Base-by-base conservation (phyloP, 53 echinoderm and acorn worm genomes). In the Arbacia lixula region DNA sequence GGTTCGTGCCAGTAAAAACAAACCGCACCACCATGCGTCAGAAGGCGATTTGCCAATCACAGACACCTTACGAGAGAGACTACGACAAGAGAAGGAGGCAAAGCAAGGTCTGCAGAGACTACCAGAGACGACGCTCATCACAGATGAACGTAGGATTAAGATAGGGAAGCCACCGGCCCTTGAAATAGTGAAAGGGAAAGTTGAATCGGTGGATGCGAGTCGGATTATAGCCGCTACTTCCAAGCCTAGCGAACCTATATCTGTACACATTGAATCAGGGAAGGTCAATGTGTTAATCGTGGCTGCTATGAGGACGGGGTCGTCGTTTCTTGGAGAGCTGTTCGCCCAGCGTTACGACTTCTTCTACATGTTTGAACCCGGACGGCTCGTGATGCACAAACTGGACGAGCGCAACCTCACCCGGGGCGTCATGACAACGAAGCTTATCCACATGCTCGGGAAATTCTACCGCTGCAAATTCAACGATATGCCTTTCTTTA, bases 331-430 rank as follows among this genome's bases (percentile, higher is more conserved):
- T 28, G 95, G 95, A 6, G 88, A 93, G 72, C 40, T 95, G 35
- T 88, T 93, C 39, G 84, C 83, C 53, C 85, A 86, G 77, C 85
- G 89, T 21, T 60, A 50, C 11, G 91, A 93, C 56, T 84, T 93
- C 66, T 95, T 95, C 65, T 95, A 95, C 81, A 84, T 95, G 20
- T 95, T 93, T 35, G 95, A 95, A 53, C 95, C 95, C 41, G 95
- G 95, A 29, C 66, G 78, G 54, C 55, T 76, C 1, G 53, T 93
- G 6, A 84, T 88, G 76, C 65, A 73, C 30, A 49, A 78, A 30
- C 71, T 91, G 4, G 80, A 89, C 21, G 30, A 42, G 3, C 51
- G 71, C 27, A 76, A 84, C 27, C 31, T 89, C 1, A 89, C 79
- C 10, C 46, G 66, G 2, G 29, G 30, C 5, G 85, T 92, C 8